Evolutionary conservation across 2,797 vertebrate genomes (phyloP).

Genomic region (Todus mexicanus): DNA sequence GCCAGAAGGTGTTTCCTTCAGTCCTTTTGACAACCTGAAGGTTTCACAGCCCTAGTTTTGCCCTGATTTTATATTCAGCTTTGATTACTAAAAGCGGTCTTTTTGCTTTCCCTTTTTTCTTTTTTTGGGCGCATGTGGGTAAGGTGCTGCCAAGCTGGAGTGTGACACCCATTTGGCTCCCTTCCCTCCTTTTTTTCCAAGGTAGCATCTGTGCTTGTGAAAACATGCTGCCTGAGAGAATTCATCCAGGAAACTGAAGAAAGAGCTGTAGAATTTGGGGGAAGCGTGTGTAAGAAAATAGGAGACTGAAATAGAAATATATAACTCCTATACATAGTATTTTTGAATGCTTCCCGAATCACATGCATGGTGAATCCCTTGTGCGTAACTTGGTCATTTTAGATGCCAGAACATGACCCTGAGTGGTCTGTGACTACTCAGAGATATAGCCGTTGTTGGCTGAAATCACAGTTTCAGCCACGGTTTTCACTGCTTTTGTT

Average conservation of each 20-base stretch:
- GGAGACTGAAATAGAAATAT: constrained; percentile 9
- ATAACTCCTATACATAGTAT: neutral
- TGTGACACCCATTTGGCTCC: neutral
- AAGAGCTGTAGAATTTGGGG: constrained; percentile 19
- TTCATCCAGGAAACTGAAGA: constrained; percentile 25
- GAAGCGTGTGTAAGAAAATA: neutral
- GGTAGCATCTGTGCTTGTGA: constrained; percentile 38
- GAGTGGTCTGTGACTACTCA: neutral
- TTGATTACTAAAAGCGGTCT: neutral
- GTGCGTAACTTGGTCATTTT: neutral
- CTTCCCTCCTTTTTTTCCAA: constrained; percentile 3
- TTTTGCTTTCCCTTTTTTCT: neutral
- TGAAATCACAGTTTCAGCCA: neutral
- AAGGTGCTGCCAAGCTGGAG: neutral
- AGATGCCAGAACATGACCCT: neutral
- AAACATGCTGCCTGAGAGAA: neutral
- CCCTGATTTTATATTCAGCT: neutral
- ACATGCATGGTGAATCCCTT: neutral
- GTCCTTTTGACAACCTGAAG: neutral
- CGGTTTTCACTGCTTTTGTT: neutral
- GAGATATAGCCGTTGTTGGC: neutral
- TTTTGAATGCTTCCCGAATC: neutral
- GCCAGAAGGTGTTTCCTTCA: neutral
- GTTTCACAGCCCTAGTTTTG: neutral
- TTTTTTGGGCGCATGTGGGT: neutral